Conservation (phyloP, 2,888 invertebrate genomes). For the Uloborus plumipes region DNA sequence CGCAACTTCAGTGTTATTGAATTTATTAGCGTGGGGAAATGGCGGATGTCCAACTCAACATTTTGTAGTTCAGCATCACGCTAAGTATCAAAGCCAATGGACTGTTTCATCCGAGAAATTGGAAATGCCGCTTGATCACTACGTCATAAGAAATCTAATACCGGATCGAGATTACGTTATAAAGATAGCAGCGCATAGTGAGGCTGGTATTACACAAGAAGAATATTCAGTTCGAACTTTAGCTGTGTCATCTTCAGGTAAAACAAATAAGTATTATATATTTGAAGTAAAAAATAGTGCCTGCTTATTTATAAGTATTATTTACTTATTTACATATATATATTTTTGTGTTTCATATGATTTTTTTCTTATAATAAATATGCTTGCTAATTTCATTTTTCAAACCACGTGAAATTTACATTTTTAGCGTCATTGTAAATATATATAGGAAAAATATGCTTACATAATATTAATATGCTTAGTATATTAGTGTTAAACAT, state of each 20-base stretch:
- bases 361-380: no score
- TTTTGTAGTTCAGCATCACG: slow-evolving; percentile 69
- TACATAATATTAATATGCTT: no score
- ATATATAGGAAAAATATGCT: no score
- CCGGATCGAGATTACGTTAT: slow-evolving; percentile 71
- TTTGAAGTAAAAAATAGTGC: no score
- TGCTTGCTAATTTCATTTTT: no score
- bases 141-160: slow-evolving; percentile 67
- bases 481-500: no score
- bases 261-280: no score
- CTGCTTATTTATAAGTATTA: no score
- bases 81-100: slow-evolving; percentile 20
- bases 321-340: no score
- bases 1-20: slow-evolving; percentile 70
- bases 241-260: slow-evolving; percentile 42
- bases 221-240: slow-evolving; percentile 70
- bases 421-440: no score
- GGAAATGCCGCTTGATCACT: background rate
- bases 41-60: slow-evolving; percentile 70
- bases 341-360: no score
- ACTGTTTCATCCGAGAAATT: background rate
- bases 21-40: slow-evolving; percentile 69
- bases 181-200: slow-evolving; percentile 71
- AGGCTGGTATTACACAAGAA: slow-evolving; percentile 71
- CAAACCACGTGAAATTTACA: no score